Evolutionary conservation across 2,797 vertebrate genomes (phyloP), one percentile per base, ranked within the genome.

Genomic region (Aselliscus stoliczkanus): DNA sequence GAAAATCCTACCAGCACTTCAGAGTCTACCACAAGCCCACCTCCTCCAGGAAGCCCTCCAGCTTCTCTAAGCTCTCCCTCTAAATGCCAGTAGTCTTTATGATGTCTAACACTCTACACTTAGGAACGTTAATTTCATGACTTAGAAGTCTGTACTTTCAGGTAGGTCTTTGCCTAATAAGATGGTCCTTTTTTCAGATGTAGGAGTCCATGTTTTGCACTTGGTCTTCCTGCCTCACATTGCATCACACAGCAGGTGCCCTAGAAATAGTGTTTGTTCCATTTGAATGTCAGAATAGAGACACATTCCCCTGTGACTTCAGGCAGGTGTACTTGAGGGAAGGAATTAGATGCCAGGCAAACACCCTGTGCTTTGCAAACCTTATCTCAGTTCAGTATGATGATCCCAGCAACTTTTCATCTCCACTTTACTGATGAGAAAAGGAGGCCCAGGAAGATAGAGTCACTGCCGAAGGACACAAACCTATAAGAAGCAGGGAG

Each of bases 1-100:
- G 60, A 58, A 75, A 69, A 39, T 14, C 47, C 69, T 50, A 31
- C 18, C 54, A 37, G 34, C 17, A 15, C 72, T 65, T 88, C 47
- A 58, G 70, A 72, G 65, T 20, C 60, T 12, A 23, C 7, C 76
- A 50, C 34, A n/a, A 75, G 21, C n/a, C 27, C 23, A 6, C 72
- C 72, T 79, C 80, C 79, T 89, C 70, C 54, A 39, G 31, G 83
- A 88, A 88, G 69, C 17, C 34, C 77, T 83, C 79, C 77, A 69
- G 54, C 52, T 9, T 60, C 44, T 39, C 44, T 6, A 5, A 81
- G 29, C 69, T 52, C 21, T 76, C 29, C 39, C 52, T 76, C 39
- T 65, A 39, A 73, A 67, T 21, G 47, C 65, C 58, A 12, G 0
- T n/a, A 15, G 7, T n/a, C 58, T 42, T 54, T 42, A 23, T 20